phyloP scores from a whole-genome alignment of 1,140 invertebrate genomes.

The Drosophila insularis region DNA sequence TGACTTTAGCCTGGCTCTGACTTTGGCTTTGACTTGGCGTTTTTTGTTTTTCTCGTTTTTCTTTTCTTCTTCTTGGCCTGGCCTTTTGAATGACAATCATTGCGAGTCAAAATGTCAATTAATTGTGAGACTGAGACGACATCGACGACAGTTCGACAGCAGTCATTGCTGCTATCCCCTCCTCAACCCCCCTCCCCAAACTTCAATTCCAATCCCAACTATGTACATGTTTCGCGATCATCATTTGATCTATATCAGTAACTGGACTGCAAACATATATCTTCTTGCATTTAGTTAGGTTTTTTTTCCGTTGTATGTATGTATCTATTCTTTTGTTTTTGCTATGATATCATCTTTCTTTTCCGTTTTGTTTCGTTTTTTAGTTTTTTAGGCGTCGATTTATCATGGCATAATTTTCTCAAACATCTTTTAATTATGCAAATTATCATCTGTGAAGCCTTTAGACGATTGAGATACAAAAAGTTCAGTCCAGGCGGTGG shows the following conservation, averaged over 20 bases:
- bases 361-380: constrained; percentile 10
- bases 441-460: constrained; percentile 46
- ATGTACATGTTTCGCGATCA: not conserved
- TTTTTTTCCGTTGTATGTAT: not conserved
- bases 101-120: constrained; percentile 75
- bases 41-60: constrained; percentile 52
- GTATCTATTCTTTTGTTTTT: not conserved
- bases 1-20: constrained; percentile 10
- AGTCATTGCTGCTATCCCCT: not conserved
- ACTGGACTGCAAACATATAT: not conserved
- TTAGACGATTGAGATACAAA: constrained; percentile 14
- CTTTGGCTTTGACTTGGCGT: constrained; percentile 37
- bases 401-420: constrained; percentile 67
- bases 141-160: constrained; percentile 3
- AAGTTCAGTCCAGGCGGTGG: not conserved
- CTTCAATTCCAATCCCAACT: not conserved
- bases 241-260: constrained; percentile 10
- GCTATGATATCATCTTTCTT: constrained; percentile 21
- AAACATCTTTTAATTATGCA: constrained; percentile 74
- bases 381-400: constrained; percentile 51
- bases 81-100: constrained; percentile 76
- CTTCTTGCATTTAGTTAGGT: not conserved
- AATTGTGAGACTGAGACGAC: constrained; percentile 69
- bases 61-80: constrained; percentile 9
- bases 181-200: too few relatives aligned